Conservation (phyloP, 2,113 vertebrate species). For the Lepisosteus osseus region DNA sequence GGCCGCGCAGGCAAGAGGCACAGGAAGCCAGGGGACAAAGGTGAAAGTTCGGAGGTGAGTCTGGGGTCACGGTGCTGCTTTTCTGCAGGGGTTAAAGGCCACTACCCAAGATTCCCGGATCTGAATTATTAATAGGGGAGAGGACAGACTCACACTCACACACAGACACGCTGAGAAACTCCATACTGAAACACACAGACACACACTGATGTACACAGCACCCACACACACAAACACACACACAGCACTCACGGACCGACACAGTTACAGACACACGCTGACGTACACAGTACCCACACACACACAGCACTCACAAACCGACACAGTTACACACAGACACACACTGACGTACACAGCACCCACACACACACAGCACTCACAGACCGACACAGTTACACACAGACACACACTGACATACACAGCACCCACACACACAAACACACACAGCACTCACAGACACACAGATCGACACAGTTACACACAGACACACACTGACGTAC, state of each 20-base stretch:
- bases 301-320: conserved; percentile 22
- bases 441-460: conserved; percentile 21
- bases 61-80: conserved; percentile 61
- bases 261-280: conserved; percentile 26
- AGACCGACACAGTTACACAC: not conserved
- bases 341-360: not conserved
- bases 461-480: not conserved
- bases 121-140: conserved; percentile 57
- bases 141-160: conserved; percentile 17
- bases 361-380: too few relatives aligned
- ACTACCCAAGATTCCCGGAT: conserved; percentile 46
- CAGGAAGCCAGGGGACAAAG: conserved; percentile 32
- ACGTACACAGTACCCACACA: conserved; percentile 11
- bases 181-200: not conserved
- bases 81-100: conserved; percentile 65
- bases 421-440: conserved; percentile 32
- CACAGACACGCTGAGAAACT: conserved; percentile 29
- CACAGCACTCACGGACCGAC: too few relatives aligned
- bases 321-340: too few relatives aligned
- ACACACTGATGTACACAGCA: too few relatives aligned
- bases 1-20: not conserved
- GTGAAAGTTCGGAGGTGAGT: conserved; percentile 49
- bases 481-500: conserved; percentile 6
- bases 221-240: too few relatives aligned
- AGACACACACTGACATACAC: conserved; percentile 23